phyloP scores from a whole-genome alignment of 2,888 invertebrate species.

The Acleris holmiana region DNA sequence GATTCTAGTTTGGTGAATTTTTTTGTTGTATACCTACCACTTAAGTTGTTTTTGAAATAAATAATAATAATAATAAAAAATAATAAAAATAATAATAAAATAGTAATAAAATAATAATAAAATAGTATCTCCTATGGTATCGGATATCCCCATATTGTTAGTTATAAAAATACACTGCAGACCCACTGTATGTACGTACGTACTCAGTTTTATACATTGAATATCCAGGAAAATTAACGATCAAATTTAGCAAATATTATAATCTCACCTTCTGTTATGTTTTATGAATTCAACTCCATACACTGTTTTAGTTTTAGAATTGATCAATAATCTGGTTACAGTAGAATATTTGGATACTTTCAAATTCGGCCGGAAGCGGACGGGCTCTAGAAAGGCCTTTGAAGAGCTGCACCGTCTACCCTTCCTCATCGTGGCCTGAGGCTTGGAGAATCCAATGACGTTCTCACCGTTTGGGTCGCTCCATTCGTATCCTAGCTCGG shows the following conservation, averaged over 20 bases:
- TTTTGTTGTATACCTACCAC: too few relatives aligned
- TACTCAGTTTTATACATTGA: too few relatives aligned
- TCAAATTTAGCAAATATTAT: not conserved
- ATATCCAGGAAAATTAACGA: too few relatives aligned
- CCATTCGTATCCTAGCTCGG: constrained; percentile 88
- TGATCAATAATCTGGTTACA: constrained; percentile 87
- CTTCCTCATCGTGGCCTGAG: constrained; percentile 88
- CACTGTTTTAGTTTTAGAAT: constrained; percentile 84
- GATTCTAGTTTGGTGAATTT: too few relatives aligned
- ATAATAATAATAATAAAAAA: too few relatives aligned
- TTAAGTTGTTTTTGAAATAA: too few relatives aligned
- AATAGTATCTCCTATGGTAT: too few relatives aligned
- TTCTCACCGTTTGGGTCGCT: constrained; percentile 89
- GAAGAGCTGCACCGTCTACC: constrained; percentile 91
- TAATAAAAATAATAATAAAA: too few relatives aligned
- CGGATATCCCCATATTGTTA: too few relatives aligned
- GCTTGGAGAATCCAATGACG: constrained; percentile 87
- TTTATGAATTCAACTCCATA: constrained; percentile 89
- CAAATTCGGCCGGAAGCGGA: constrained; percentile 86
- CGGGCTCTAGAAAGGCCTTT: constrained; percentile 90
- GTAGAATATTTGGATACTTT: constrained; percentile 88
- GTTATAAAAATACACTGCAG: too few relatives aligned
- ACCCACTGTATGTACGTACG: too few relatives aligned
- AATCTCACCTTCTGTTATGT: constrained; percentile 73
- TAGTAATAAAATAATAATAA: too few relatives aligned